phyloP scores from a whole-genome alignment of 2,888 invertebrate genomes.

The Eretmocerus hayati region DNA sequence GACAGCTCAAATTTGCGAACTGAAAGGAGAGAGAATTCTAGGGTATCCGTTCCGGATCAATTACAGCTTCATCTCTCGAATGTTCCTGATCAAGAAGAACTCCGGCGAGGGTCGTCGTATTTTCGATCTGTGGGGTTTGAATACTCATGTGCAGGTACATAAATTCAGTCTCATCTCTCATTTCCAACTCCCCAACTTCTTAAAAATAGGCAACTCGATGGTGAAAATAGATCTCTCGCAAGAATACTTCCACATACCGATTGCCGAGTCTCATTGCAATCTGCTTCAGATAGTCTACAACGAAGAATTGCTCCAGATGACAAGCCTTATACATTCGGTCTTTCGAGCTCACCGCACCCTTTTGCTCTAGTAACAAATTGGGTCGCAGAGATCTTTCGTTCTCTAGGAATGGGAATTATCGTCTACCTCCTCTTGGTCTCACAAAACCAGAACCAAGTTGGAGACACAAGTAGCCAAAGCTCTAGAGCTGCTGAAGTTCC shows the following conservation, averaged over 20 bases:
- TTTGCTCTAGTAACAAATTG: constrained; percentile 28
- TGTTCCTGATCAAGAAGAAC: too few species aligned
- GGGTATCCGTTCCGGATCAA: not conserved
- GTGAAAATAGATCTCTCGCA: constrained; percentile 4
- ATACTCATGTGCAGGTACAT: constrained; percentile 1
- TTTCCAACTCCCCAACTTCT: not conserved
- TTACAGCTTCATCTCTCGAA: constrained; percentile 13
- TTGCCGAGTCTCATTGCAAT: constrained; percentile 20
- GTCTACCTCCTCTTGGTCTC: constrained; percentile 21
- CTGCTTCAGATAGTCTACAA: constrained; percentile 24
- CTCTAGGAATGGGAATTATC: constrained; percentile 19
- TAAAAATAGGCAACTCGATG: not conserved
- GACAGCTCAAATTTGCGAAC: not conserved
- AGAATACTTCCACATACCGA: constrained; percentile 21
- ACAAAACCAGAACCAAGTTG: constrained; percentile 16
- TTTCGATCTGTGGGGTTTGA: constrained; percentile 11
- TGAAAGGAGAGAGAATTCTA: not conserved
- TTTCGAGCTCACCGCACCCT: constrained; percentile 18
- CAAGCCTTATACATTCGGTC: constrained; percentile 22
- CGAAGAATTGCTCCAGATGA: constrained; percentile 25
- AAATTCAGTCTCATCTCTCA: constrained; percentile 4
- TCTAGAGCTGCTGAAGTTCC: constrained; percentile 3
- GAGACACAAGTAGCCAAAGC: constrained; percentile 5
- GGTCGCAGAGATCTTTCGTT: constrained; percentile 25
- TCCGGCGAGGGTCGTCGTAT: constrained; percentile 31